Evolutionary conservation across 2,888 invertebrate species (phyloP), one percentile per base, ranked within the genome.

Genomic region (Drosophila hamatofila): DNA sequence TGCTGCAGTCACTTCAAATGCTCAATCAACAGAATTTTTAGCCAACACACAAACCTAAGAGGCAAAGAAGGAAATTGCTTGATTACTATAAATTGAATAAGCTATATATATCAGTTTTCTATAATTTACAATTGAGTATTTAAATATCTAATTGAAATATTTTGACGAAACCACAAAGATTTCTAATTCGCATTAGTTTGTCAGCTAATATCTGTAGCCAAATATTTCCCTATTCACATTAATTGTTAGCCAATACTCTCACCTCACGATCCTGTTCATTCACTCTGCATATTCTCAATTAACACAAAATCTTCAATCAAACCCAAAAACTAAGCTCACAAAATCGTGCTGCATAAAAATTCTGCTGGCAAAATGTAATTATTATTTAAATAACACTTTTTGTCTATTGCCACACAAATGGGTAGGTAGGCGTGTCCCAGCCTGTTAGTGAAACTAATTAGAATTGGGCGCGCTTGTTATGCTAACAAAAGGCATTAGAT

Each of bases 371-470:
- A 14, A 37, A 44, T n/a, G 25, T 62, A 74, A 76, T 74, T 64
- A 77, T 48, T 77, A 64, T 71, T 71, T 77, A 35, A 44, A 63
- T 46, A 42, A 39, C 54, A 48, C n/a, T 48, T 49, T 64, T 33
- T 18, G 33, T 11, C 55, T n/a, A 44, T 41, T 46, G 23, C 18
- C n/a, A 37, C n/a, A 42, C 33, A 23, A 25, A 23, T 25, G 49
- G 18, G 23, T 39, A 23, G 9, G 23, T 48, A 48, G 51, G 41
- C 57, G 56, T 61, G 57, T 2, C 23, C 23, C 11, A 7, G 16
- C 2, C 9, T 14, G n/a, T 62, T 11, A 63, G 59, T 56, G 44
- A 18, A 55, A 61, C 63, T 69, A 76, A 76, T 76, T 74, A 57
- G 42, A 68, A 58, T 54, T 44, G 25, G 44, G 52, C 33, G 41